These are phyloP conservation scores for Ectropis grisescens DNA, from an alignment of 1,140 invertebrate genomes.

Conservation along the genomic window DNA sequence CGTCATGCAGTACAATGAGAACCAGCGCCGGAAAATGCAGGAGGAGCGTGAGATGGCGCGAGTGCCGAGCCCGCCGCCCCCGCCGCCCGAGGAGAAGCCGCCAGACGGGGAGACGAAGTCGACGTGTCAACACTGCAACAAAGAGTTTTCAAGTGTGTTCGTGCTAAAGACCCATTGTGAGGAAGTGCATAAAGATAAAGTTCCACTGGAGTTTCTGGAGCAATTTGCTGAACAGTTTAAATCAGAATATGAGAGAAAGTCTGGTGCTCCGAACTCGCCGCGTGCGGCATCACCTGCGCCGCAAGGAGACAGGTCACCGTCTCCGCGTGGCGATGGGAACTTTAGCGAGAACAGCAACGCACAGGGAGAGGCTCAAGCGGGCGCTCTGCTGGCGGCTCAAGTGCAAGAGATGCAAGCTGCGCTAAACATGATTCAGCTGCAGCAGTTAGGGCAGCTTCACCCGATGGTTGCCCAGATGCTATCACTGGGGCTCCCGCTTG, in stretches of 20 bases:
- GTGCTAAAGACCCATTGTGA: conserved; percentile 96
- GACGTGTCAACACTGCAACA: conserved; percentile 90
- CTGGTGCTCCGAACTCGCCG: conserved; percentile 77
- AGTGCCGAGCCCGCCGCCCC: conserved; percentile 71
- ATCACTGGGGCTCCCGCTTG: conserved; percentile 83
- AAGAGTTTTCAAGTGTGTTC: conserved; percentile 96
- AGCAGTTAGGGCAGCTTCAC: conserved; percentile 83
- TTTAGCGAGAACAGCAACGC: conserved; percentile 71
- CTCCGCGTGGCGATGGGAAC: conserved; percentile 68
- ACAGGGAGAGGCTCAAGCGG: conserved; percentile 70
- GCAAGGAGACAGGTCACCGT: conserved; percentile 60
- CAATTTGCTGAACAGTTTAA: conserved; percentile 93
- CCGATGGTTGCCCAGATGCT: conserved; percentile 79
- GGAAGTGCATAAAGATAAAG: conserved; percentile 92
- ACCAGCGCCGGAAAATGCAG: conserved; percentile 79
- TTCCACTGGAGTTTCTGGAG: conserved; percentile 90
- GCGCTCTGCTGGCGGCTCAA: conserved; percentile 78
- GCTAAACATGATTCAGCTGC: conserved; percentile 89
- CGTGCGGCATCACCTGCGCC: conserved; percentile 71
- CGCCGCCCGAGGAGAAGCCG: conserved; percentile 72
- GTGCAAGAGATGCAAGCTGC: conserved; percentile 89
- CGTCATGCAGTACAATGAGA: conserved; percentile 97
- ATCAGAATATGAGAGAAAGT: conserved; percentile 87
- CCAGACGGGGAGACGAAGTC: conserved; percentile 77
- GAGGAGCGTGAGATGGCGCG: conserved; percentile 68